Base-by-base conservation (phyloP, 2,797 vertebrate species). In the Sciaenops ocellatus region DNA sequence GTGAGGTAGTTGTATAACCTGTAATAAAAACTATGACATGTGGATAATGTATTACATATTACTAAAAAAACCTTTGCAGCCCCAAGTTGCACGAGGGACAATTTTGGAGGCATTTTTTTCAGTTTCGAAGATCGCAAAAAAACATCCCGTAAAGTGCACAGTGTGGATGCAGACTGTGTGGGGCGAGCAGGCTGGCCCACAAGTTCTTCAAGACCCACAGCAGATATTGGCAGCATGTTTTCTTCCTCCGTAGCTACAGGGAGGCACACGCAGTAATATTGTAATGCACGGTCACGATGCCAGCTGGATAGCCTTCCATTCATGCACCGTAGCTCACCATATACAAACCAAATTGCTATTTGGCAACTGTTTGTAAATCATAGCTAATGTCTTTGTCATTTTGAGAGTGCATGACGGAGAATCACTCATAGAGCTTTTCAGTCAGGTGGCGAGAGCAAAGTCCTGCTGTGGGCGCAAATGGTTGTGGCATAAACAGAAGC, bases 351-450 rank as follows among this genome's bases (percentile, higher is more conserved):
- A 80, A 85, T 80, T 80, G 69, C 50, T 76, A 51, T 70, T 79
- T 84, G 81, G 85, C 70, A 78, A 70, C 46, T 66, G 62, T 76
- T 79, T 76, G 56, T 78, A 78, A 89, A 87, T 76, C 68, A 68
- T 15, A 73, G 52, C 46, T 54, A 48, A 76, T 60, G 57, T 72
- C 46, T 83, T 63, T 69, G 67, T 79, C 73, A 71, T 70, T 63
- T 46, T 65, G 12, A 72, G 64, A 24, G 17, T 20, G 62, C 46
- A 59, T 65, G 48, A 48, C 44, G 38, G 69, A 5, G 42, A 67
- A 54, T 44, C 26, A 22, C 63, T 52, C 11, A 46, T 12, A 59
- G 76, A 66, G 66, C 50, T 76, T 68, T 69, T 71, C 44, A 64
- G 64, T 80, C 79, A 84, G 77, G 80, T 78, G 60, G n/a, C 34